Percentiles rank a stretch among this genome's conserved stretches.
These are phyloP conservation scores for Ephydatia muelleri DNA, from an alignment of 37 sponge, comb jelly and placozoan species.

Conservation along the genomic window DNA sequence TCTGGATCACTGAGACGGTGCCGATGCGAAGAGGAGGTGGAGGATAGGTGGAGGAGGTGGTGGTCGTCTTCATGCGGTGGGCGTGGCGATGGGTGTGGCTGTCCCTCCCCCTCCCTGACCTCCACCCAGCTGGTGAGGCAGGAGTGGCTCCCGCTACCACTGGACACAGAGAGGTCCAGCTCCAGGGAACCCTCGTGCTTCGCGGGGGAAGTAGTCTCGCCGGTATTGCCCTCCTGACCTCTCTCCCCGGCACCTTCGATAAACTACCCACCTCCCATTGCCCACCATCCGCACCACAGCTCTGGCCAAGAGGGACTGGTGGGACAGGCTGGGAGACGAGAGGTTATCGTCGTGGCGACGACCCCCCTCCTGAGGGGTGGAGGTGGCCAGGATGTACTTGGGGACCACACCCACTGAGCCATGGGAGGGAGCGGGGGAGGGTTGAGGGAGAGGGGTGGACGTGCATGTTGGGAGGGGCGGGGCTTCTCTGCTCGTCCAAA, in stretches of 20 bases:
- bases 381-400: not conserved
- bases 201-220: not conserved
- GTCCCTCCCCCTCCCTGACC: not conserved
- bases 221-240: not conserved
- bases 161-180: not conserved
- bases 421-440: not conserved
- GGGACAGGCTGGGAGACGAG: not conserved
- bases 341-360: not conserved
- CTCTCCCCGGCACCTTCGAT: not conserved
- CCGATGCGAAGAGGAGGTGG: not conserved
- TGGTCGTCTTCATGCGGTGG: not conserved
- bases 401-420: not conserved
- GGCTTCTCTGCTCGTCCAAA: conserved; percentile 27
- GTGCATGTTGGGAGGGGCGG: conserved; percentile 1
- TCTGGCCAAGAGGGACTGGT: not conserved
- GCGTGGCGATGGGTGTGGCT: not conserved
- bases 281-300: not conserved
- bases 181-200: not conserved
- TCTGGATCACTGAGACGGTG: not conserved
- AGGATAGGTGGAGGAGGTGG: not conserved
- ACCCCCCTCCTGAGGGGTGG: not conserved
- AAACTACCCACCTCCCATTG: not conserved
- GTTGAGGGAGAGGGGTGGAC: not conserved
- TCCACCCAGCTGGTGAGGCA: not conserved
- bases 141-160: not conserved